Evolutionary conservation across 1,140 invertebrate genomes (phyloP), one percentile per base, ranked within the genome.

Genomic region (Euschistus heros): DNA sequence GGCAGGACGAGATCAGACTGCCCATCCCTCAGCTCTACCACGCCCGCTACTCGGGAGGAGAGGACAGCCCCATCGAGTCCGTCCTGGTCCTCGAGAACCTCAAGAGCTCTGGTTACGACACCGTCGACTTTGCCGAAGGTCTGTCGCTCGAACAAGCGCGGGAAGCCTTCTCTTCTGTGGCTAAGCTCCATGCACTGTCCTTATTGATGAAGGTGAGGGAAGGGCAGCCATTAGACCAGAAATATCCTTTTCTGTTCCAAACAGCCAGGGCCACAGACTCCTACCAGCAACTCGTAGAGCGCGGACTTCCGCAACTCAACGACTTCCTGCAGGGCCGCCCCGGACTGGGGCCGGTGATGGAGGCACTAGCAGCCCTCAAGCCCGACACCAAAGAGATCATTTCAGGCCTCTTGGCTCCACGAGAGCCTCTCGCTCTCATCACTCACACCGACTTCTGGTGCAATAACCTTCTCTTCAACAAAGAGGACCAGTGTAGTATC

Each of bases 391-490:
- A 83, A 69, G 77, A 81, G 37, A 76, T 85, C 24, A 84, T 86
- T 20, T 82, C 83, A 1, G 80, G 80, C 2, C 74, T 89, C 2
- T 75, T 88, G 13, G 79, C 82, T 0, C 84, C 84, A 0, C 76
- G 81, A 60, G 84, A 84, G 69, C 85, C 86, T 0, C 76, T 89
- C 47, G 82, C 85, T 0, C 77, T 88, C 14, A 80, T 86, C 61
- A 88, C 86, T 0, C 87, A 89, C 72, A 89, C 86, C 0, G 88
- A 90, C 71, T 90, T 89, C 72, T 90, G 87, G 87, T 87, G 86
- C 72, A 88, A 88, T 68, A 90, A 90, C 75, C 76, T 90, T 8
- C 77, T 89, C 63, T 89, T 91, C 70, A 76, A 78, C 37, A 80
- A 83, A 67, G 77, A 82, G 46, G 69, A 69, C 22, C 22, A 63